Evolutionary conservation across 2,113 vertebrate species (phyloP).

Genomic region (Hippocampus abdominalis): DNA sequence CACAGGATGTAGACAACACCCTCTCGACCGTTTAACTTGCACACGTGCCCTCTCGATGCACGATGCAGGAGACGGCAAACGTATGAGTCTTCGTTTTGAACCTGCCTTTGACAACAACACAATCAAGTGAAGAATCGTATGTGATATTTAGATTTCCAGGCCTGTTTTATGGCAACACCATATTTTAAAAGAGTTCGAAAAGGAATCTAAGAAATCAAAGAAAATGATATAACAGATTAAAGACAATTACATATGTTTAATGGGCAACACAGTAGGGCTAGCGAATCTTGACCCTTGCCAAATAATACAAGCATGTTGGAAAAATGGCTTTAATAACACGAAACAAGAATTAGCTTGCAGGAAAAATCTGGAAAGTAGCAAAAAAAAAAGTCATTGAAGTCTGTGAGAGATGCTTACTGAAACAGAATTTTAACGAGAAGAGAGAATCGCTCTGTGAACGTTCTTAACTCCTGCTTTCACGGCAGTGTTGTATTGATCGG

Average conservation of each 20-base stretch:
- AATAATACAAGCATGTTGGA: neutral
- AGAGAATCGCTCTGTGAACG: neutral
- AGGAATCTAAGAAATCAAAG: too few relatives aligned
- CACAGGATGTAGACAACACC: conserved; percentile 25
- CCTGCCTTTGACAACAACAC: neutral
- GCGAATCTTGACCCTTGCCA: neutral
- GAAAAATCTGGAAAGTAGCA: neutral
- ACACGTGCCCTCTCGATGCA: conserved; percentile 27
- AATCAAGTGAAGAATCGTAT: neutral
- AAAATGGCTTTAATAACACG: neutral
- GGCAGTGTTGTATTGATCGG: neutral
- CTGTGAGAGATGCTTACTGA: neutral
- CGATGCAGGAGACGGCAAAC: neutral
- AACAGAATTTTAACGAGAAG: neutral
- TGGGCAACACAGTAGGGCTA: neutral
- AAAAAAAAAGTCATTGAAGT: neutral
- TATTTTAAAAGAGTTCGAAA: too few relatives aligned
- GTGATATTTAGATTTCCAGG: neutral
- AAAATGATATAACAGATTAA: too few relatives aligned
- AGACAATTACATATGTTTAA: too few relatives aligned
- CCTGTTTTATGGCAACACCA: neutral
- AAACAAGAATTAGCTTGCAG: neutral
- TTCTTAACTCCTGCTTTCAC: neutral
- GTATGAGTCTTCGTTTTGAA: neutral
- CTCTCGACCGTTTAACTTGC: conserved; percentile 20